Base-by-base conservation (phyloP, 2,113 vertebrate genomes). In the Ardeotis arabs region DNA sequence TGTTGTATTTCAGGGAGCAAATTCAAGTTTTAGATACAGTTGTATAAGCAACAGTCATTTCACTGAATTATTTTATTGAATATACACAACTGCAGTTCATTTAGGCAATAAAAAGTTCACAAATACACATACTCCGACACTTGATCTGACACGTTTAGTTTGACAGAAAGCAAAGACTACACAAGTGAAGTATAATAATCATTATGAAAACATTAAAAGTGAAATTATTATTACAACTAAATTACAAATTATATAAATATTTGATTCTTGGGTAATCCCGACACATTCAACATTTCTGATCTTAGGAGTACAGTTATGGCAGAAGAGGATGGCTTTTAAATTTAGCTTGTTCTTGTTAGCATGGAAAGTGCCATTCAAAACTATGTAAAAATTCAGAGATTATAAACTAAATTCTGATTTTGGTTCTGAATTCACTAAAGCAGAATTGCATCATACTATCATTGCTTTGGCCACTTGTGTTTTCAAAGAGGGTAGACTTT, bases 41-140 rank as follows among this genome's bases (percentile, higher is more conserved):
- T 89, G 69, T 1, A 74, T 6, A 28, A 88, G 64, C 72, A 86
- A 80, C 70, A 93, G 67, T 79, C 33, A 7, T 79, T 93, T 81
- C 64, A 84, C 62, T 73, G 35, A 47, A 82, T 53, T 77, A 29
- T 70, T 97, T 97, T 89, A 97, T 92, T 96, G 82, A 70, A 90
- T 89, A 93, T 39, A 96, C 58, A 94, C 74, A 93, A 90, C 92
- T 86, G 90, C 70, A 87, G 64, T 87, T 96, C 80, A 90, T 86
- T 95, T 69, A 92, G 90, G 93, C 95, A 94, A 87, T 12, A 92
- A 55, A 92, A 90, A 95, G 86, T 68, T 95, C 90, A 96, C 86
- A 89, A 75, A 87, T 72, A 87, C 33, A 9, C 93, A 64, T 73
- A 75, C 31, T 60, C 79, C 68, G 93, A 91, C 83, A 87, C 60